Base-by-base conservation (phyloP, 2,888 invertebrate genomes). In the Andrena fulva region DNA sequence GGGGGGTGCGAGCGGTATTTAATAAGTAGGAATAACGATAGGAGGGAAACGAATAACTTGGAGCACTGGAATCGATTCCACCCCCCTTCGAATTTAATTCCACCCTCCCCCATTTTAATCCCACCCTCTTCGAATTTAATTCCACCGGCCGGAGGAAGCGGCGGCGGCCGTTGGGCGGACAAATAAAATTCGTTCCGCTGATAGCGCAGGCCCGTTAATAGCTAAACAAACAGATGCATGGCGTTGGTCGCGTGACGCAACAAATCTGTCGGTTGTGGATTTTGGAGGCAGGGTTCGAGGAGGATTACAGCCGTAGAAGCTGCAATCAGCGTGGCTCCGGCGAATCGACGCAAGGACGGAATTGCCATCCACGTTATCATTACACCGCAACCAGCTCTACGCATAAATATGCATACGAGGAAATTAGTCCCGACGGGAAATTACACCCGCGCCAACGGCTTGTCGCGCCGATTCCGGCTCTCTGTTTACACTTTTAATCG, bases 401-500 rank as follows among this genome's bases (percentile, higher is more conserved):
- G 80, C 50, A 60, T 73, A 79, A 70, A 73, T 66, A 73, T 67
- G 73, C 59, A 63, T 50, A 24, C 50, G 20, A 42, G 82, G 56
- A 66, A 72, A 76, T 80, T 48, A 80, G 74, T 71, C 63, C 62
- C 73, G 52, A 2, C 54, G 52, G 70, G 68, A 66, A 50, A 77
- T 71, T 77, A 71, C 59, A 48, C 48, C 33, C 24, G 54, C 42
- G 42, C 42, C 42, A 2, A 20, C 20, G 60, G n/a, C 27, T 35
- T 10, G 27, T n/a, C 48, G n/a, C 33, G 68, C 35, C 62, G 68
- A 42, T n/a, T 59, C 33, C 24, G 33, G 8, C 35, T 54, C 27
- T 52, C 54, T 68, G 64, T 85, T 84, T 80, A 56, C 76, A 16
- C 63, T 85, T 81, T 77, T 70, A 77, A 74, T 77, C 69, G 72